Evolutionary conservation across 2,797 vertebrate genomes (phyloP).

Genomic region (Schizopygopsis malacanthus): DNA sequence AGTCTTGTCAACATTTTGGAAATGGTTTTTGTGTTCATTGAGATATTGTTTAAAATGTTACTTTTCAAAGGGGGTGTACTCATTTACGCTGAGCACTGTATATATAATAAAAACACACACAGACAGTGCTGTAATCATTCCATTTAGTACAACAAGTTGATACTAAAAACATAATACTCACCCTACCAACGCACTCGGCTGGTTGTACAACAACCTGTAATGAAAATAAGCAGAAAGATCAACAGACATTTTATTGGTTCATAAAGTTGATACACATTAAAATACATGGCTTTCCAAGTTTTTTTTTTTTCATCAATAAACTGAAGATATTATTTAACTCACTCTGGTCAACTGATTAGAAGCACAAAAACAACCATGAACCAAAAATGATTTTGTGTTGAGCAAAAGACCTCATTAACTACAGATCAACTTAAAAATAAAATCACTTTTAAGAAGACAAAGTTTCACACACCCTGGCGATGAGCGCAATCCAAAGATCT

Average conservation of each 20-base stretch:
- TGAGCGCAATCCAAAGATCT: not conserved
- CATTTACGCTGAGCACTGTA: too few relatives aligned
- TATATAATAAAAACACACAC: constrained; percentile 49
- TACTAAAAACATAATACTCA: not conserved
- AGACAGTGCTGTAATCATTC: not conserved
- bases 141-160: not conserved
- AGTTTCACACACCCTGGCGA: not conserved
- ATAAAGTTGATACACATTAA: not conserved
- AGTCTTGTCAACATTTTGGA: too few relatives aligned
- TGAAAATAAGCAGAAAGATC: not conserved
- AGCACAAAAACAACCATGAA: not conserved
- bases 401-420: too few relatives aligned
- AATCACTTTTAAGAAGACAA: too few relatives aligned
- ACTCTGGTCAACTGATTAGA: not conserved
- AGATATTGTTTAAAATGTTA: too few relatives aligned
- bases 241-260: not conserved
- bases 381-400: too few relatives aligned
- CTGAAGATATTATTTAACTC: not conserved
- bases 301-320: not conserved
- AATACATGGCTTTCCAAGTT: too few relatives aligned
- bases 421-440: too few relatives aligned
- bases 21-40: too few relatives aligned
- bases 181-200: not conserved
- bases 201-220: not conserved
- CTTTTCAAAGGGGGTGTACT: too few relatives aligned